These are phyloP conservation scores for Drosophila mimetica DNA, from an alignment of 2,888 invertebrate species.

Conservation along the genomic window DNA sequence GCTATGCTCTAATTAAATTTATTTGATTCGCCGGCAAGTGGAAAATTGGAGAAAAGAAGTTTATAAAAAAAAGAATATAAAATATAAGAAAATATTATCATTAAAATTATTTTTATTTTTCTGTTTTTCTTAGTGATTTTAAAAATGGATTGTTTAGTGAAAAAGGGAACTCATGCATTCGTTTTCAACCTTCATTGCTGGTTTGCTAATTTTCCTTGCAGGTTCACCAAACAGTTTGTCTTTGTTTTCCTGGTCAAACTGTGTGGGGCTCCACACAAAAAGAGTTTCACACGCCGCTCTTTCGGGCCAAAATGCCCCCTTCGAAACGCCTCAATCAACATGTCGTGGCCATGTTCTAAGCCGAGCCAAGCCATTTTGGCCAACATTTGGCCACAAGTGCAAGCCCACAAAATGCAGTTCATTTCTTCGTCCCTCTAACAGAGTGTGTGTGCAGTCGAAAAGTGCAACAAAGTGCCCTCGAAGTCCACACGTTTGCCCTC, in stretches of 20 bases:
- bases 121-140: too few relatives aligned
- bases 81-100: background rate
- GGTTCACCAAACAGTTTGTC: constrained; percentile 18
- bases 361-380: constrained; percentile 72
- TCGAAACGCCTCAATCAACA: constrained; percentile 69
- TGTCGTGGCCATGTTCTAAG: constrained; percentile 72
- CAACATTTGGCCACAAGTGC: constrained; percentile 84
- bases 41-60: background rate
- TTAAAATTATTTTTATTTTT: too few relatives aligned
- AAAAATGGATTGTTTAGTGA: too few relatives aligned
- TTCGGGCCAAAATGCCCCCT: background rate
- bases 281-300: constrained; percentile 31
- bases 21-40: constrained; percentile 17
- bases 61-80: too few relatives aligned
- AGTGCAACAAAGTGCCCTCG: constrained; percentile 61
- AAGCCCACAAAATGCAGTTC: constrained; percentile 81
- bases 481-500: constrained; percentile 12
- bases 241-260: constrained; percentile 32
- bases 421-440: constrained; percentile 5
- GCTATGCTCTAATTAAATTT: constrained; percentile 46
- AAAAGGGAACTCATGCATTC: background rate
- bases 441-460: constrained; percentile 51
- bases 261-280: constrained; percentile 19
- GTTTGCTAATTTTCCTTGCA: constrained; percentile 1
- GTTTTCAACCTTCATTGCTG: background rate